Percentiles rank a stretch among this genome's conserved stretches.
phyloP scores from a whole-genome alignment of 1,140 invertebrate genomes.

The Medauroidea extradentata region DNA sequence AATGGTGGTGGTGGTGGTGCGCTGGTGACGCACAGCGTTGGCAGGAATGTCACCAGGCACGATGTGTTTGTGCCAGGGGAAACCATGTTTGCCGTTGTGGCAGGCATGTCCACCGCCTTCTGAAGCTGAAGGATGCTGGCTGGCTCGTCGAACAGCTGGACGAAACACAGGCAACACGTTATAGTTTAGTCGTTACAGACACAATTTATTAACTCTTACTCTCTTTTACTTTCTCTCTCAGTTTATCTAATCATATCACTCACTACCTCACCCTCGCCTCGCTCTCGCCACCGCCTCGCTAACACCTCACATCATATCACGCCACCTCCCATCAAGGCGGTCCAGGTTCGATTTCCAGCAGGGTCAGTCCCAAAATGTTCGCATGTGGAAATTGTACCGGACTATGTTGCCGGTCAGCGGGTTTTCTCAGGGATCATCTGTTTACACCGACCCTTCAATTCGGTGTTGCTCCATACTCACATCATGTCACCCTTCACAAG shows the following conservation, averaged over 20 bases:
- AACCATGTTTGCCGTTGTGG: too few species aligned
- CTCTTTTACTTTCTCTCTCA: too few species aligned
- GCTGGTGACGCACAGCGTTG: background rate
- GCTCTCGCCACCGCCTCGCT: background rate
- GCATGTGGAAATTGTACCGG: too few species aligned
- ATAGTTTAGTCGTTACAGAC: background rate
- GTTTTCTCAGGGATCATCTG: background rate
- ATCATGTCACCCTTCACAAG: too few species aligned
- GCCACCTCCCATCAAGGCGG: too few species aligned
- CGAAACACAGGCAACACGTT: background rate
- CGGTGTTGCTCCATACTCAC: too few species aligned
- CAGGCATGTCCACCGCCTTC: background rate
- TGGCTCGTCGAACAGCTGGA: conserved; percentile 13
- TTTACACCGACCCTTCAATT: too few species aligned
- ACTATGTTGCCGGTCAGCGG: too few species aligned
- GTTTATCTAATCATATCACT: background rate
- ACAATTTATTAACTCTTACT: background rate
- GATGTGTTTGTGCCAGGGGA: background rate
- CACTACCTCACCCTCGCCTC: background rate
- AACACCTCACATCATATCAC: background rate
- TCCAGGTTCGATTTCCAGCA: too few species aligned
- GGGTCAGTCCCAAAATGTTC: too few species aligned
- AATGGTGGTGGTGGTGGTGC: too few species aligned
- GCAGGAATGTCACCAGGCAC: background rate
- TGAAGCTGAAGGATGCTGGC: conserved; percentile 8